Percentiles rank a stretch among this genome's conserved stretches.
phyloP scores from a whole-genome alignment of 2,797 vertebrate species.

The Podarcis lilfordi region DNA sequence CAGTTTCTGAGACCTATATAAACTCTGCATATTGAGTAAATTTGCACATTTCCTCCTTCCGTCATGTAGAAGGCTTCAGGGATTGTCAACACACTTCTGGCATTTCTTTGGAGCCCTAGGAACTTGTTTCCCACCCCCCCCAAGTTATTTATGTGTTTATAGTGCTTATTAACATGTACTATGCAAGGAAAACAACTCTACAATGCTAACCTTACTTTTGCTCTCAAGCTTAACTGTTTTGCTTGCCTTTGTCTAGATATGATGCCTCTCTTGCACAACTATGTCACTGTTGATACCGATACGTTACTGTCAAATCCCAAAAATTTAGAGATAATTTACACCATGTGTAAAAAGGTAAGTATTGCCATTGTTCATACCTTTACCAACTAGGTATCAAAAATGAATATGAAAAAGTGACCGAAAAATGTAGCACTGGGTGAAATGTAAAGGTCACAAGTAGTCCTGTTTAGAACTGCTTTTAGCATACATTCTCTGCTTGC shows the following conservation, averaged over 20 bases:
- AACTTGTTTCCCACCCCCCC: rapidly evolving
- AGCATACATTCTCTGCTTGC: background rate
- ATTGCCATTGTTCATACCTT: background rate
- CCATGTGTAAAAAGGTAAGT: conserved; percentile 97
- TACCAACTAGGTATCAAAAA: background rate
- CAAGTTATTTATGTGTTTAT: background rate
- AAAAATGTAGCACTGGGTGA: background rate
- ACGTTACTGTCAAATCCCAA: conserved; percentile 92
- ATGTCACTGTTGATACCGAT: conserved; percentile 94
- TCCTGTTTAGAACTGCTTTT: background rate
- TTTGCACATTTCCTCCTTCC: background rate
- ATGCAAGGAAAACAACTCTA: background rate
- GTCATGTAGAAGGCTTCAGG: too few species aligned
- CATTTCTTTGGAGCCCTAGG: background rate
- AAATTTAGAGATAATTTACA: conserved; percentile 94
- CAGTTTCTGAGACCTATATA: background rate
- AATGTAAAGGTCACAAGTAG: background rate
- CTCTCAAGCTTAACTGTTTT: conserved; percentile 6
- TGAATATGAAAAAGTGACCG: background rate
- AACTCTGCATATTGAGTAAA: background rate
- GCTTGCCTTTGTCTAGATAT: conserved; percentile 85
- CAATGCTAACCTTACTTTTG: background rate
- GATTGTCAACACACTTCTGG: background rate
- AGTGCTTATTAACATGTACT: background rate
- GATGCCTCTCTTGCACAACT: conserved; percentile 99